Base-by-base conservation (phyloP, 23 tunicate genomes). In the Botrylloides violaceus region DNA sequence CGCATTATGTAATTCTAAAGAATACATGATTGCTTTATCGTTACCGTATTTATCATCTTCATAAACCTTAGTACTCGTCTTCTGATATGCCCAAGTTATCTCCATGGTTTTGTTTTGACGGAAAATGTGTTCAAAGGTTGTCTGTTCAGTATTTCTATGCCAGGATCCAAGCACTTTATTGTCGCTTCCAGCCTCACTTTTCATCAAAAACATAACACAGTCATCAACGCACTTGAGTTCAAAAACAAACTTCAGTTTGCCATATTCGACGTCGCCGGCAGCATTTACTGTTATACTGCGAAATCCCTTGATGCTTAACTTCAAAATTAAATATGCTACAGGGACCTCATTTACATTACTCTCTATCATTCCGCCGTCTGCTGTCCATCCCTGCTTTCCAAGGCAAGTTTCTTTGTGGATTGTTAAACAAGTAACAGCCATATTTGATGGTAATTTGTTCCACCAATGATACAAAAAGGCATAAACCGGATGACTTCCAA, bases 171-270 rank as follows among this genome's bases (percentile, higher is more conserved):
- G 58, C 9, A 88, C 84, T 30, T 32, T 56, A 0, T 85, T 76
- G 0, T 82, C 82, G 15, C 60, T 43, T 15, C 78, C 75, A 4
- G 62, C 34, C 7, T 32, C 70, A 32, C 72, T 63, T 76, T 77
- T 66, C 96, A 88, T 88, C 49, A 88, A 77, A 53, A 81, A 82
- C 39, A 88, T 29, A 36, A 82, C 88, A 53, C 96, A 88, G 5
- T 77, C 72, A 6, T 59, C 77, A 0, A 59, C 65, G 39, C 96
- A 88, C 24, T 77, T 80, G 37, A 77, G 29, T 29, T 82, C 63
- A 65, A 88, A 88, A 4, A 64, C 87, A 37, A 88, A 88, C 4
- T 83, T 77, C 19, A 88, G 36, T 64, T 32, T 27, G 15, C 88
- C 96, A 73, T 59, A 72, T 49, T 32, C 64, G 15, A 64, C 34